Evolutionary conservation across 1,140 invertebrate species (phyloP).

Genomic region (Eriocheir sinensis): DNA sequence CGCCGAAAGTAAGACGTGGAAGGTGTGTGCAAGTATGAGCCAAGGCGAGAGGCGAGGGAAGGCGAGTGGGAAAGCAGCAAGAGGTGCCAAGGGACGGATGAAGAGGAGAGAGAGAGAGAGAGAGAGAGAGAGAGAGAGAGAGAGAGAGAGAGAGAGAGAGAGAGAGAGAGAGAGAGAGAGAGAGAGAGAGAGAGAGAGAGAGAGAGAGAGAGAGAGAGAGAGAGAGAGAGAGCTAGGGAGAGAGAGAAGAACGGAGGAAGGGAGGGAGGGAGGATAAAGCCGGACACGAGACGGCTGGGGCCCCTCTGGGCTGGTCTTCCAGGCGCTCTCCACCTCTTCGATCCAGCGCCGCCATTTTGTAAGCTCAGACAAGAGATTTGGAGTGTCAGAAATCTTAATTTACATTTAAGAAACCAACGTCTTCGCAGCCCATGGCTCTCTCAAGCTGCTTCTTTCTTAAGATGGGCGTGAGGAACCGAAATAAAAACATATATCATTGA

Average conservation of each 20-base stretch:
- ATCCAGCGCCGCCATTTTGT: conserved; percentile 75
- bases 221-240: background rate
- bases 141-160: background rate
- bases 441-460: background rate
- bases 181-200: conserved; percentile 27
- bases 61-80: background rate
- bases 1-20: conserved; percentile 6
- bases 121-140: conserved; percentile 23
- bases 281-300: conserved; percentile 60
- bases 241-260: conserved; percentile 35
- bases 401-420: conserved; percentile 61
- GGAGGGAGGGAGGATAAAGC: conserved; percentile 61
- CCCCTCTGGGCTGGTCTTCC: conserved; percentile 62
- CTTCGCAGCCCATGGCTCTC: background rate
- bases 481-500: conserved; percentile 62
- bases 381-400: conserved; percentile 77
- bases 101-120: conserved; percentile 29
- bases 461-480: background rate
- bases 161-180: background rate
- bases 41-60: background rate
- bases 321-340: conserved; percentile 74
- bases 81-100: background rate
- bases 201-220: background rate
- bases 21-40: background rate
- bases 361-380: conserved; percentile 75